A percentile compares a stretch with the other conserved stretches of the same genome.
phyloP scores from a whole-genome alignment of 2,113 vertebrate species.

The Carassius carassius region DNA sequence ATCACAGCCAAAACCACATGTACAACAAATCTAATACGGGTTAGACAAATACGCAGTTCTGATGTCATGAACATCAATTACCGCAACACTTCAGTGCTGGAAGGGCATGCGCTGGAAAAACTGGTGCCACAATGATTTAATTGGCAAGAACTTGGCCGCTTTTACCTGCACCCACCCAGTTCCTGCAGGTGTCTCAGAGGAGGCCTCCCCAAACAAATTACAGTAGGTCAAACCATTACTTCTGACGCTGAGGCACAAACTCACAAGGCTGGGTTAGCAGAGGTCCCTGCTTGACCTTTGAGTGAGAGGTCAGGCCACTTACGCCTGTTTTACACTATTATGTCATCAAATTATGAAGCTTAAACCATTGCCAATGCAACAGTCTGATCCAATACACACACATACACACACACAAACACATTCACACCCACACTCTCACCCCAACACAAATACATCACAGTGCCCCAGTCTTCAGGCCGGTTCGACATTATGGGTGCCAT shows the following conservation, averaged over 20 bases:
- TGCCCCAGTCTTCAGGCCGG: neutral
- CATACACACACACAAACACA: constrained; percentile 12
- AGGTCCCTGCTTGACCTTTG: constrained; percentile 33
- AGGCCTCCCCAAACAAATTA: constrained; percentile 51
- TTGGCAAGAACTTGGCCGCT: constrained; percentile 47
- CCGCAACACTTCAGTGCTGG: constrained; percentile 47
- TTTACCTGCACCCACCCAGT: constrained; percentile 36
- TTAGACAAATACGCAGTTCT: constrained; percentile 59
- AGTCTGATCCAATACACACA: constrained; percentile 12
- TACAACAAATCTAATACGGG: constrained; percentile 41
- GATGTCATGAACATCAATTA: constrained; percentile 56
- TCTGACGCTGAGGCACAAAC: constrained; percentile 42
- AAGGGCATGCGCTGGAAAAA: constrained; percentile 54
- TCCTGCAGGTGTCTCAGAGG: constrained; percentile 58
- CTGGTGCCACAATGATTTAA: constrained; percentile 58
- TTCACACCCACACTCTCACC: neutral
- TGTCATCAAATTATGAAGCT: constrained; percentile 27
- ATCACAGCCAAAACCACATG: constrained; percentile 27
- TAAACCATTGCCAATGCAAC: neutral
- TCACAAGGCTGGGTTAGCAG: constrained; percentile 12
- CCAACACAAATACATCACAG: neutral
- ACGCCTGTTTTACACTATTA: constrained; percentile 34
- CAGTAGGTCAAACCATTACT: constrained; percentile 44
- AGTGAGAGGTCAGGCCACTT: constrained; percentile 21
- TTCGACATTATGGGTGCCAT: constrained; percentile 31